These are phyloP conservation scores for Limonius californicus DNA, from an alignment of 1,140 invertebrate genomes.

Conservation along the genomic window DNA sequence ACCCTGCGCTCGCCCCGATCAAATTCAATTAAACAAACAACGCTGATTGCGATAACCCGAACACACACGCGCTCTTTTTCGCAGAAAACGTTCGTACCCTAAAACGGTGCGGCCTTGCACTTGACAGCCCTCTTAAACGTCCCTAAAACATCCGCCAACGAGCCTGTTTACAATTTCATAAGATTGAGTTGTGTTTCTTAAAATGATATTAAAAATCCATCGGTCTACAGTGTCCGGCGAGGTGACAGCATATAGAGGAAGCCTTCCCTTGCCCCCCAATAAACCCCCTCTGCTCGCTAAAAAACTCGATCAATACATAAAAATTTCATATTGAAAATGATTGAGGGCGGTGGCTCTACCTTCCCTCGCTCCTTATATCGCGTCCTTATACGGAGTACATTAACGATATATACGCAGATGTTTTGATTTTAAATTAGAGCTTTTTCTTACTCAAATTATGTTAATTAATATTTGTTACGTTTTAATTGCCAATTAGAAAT, in stretches of 20 bases:
- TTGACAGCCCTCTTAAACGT: neutral
- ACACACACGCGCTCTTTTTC: conserved; percentile 1
- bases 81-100: neutral
- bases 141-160: neutral
- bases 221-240: conserved; percentile 26
- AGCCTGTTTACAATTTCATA: neutral
- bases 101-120: neutral
- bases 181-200: conserved; percentile 19
- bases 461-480: too few relatives aligned
- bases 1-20: conserved; percentile 12
- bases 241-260: conserved; percentile 24
- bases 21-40: conserved; percentile 13
- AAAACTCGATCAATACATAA: conserved; percentile 50
- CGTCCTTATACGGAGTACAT: conserved; percentile 7
- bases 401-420: conserved; percentile 6
- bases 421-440: neutral
- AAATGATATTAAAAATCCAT: conserved; percentile 26
- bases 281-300: conserved; percentile 34
- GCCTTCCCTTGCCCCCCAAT: conserved; percentile 30
- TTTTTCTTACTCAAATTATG: too few relatives aligned
- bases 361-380: conserved; percentile 16
- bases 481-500: too few relatives aligned
- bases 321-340: conserved; percentile 51
- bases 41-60: conserved; percentile 5
- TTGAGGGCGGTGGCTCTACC: conserved; percentile 41